A percentile compares a stretch with the other conserved stretches of the same genome.
Conservation (phyloP, 2,888 invertebrate species). For the Girardia tigrina region DNA sequence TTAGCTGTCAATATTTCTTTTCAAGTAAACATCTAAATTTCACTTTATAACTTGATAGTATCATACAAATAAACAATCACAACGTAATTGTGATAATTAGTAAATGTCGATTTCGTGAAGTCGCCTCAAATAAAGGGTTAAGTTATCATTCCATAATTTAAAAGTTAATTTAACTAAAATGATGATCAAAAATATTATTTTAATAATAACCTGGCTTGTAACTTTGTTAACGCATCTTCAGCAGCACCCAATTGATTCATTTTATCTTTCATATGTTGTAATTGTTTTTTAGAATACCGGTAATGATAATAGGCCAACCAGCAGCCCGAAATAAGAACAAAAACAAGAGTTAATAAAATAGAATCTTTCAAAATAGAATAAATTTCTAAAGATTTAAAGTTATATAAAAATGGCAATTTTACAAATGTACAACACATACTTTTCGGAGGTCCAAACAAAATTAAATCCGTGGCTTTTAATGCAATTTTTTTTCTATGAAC, state of each 20-base stretch:
- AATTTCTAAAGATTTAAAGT: slow-evolving; percentile 54
- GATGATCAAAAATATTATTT: too few relatives aligned
- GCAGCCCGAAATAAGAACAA: slow-evolving; percentile 71
- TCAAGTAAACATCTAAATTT: too few relatives aligned
- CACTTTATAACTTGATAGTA: too few relatives aligned
- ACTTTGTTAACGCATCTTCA: slow-evolving; percentile 68
- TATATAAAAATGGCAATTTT: not conserved
- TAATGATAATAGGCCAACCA: slow-evolving; percentile 83
- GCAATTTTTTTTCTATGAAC: slow-evolving; percentile 87
- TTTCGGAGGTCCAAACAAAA: slow-evolving; percentile 91
- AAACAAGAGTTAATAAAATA: slow-evolving; percentile 65
- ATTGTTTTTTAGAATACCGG: slow-evolving; percentile 68
- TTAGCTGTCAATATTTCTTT: too few relatives aligned
- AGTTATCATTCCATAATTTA: too few relatives aligned
- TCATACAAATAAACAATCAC: too few relatives aligned
- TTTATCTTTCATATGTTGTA: slow-evolving; percentile 70
- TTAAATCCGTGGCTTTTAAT: slow-evolving; percentile 94
- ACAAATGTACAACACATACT: slow-evolving; percentile 56
- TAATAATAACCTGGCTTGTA: slow-evolving; percentile 62
- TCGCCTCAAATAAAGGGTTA: too few relatives aligned
- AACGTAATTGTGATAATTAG: too few relatives aligned
- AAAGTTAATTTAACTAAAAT: too few relatives aligned
- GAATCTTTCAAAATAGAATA: slow-evolving; percentile 75
- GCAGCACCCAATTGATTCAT: slow-evolving; percentile 56
- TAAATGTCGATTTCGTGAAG: too few relatives aligned